A percentile compares a stretch with the other conserved stretches of the same genome.
Evolutionary conservation across 2,113 vertebrate genomes (phyloP).

Genomic region (Numida meleagris): DNA sequence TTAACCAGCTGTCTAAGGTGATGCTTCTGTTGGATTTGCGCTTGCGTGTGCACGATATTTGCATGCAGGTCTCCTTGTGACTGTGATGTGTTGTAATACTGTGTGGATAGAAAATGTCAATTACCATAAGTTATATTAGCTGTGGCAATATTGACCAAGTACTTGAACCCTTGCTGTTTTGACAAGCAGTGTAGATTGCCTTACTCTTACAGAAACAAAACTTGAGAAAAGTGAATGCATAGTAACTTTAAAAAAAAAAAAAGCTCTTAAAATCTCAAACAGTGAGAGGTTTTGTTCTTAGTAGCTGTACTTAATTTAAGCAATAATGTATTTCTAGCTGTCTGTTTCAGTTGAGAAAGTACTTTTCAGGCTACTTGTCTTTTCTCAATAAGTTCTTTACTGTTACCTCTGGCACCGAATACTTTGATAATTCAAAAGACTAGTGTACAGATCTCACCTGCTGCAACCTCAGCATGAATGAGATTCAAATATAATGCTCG

Average conservation of each 20-base stretch:
- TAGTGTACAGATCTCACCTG: background rate
- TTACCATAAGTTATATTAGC: background rate
- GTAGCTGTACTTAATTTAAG: background rate
- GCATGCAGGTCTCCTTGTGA: conserved; percentile 37
- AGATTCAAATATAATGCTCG: background rate
- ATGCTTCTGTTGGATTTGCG: conserved; percentile 68
- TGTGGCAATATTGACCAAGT: background rate
- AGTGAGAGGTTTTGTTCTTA: background rate
- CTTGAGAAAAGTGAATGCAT: background rate
- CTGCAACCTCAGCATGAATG: background rate
- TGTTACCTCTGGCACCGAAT: background rate
- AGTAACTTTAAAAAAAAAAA: background rate
- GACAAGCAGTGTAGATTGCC: background rate
- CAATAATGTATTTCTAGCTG: background rate
- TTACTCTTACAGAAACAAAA: background rate
- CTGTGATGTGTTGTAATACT: background rate
- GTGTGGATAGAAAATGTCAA: background rate
- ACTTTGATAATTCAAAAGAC: background rate
- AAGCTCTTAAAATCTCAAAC: background rate
- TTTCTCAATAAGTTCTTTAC: background rate
- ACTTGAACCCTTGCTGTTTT: background rate
- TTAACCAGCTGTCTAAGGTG: conserved; percentile 72
- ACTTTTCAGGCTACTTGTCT: background rate
- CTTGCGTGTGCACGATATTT: conserved; percentile 69
- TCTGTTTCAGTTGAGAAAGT: background rate